Base-by-base conservation (phyloP, 2,888 invertebrate species). In the Temnothorax unifasciatus region DNA sequence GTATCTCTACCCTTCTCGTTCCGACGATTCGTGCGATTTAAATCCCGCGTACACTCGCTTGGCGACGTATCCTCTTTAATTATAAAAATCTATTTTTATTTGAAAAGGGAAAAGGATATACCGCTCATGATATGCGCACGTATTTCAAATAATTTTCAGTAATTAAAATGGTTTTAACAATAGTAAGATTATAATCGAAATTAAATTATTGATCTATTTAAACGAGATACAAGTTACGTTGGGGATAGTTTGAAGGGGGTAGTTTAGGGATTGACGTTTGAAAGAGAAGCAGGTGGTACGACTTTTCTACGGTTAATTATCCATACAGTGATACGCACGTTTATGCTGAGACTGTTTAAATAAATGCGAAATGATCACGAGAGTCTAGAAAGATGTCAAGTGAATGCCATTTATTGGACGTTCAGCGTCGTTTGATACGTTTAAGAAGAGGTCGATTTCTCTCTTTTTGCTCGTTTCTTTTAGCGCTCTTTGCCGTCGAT, bases 401-500 rank as follows among this genome's bases (percentile, higher is more conserved):
- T 57, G 57, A 41, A 11, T 44, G 77, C 11, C 76, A 52, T 44
- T 44, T 21, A n/a, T 29, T 29, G 41, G 25, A 68, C 41, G 15
- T 44, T 34, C 57, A 29, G 29, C n/a, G 44, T 77, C 34, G 9
- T 47, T 79, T 69, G 21, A 69, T 44, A 57, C 52, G 47, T 44
- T 79, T 79, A 21, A 77, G 57, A 77, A 59, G 47, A 69, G 66
- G 34, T 57, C 44, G 57, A 69, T 79, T 69, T 77, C 69, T 79
- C 69, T 71, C 59, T 71, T 34, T 47, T 41, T 52, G 25, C 25
- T 25, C 25, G 25, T 25, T 25, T 1, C 25, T 25, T 25, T 25
- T 25, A 25, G 25, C 76, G 25, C 34, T 47, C 61, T 61, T 74
- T 54, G 50, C 52, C 54, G 18, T 18, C 76, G 50, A 54, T 13